These are phyloP conservation scores for Achlya flavicornis DNA, from an alignment of 2,888 invertebrate species.

Conservation along the genomic window DNA sequence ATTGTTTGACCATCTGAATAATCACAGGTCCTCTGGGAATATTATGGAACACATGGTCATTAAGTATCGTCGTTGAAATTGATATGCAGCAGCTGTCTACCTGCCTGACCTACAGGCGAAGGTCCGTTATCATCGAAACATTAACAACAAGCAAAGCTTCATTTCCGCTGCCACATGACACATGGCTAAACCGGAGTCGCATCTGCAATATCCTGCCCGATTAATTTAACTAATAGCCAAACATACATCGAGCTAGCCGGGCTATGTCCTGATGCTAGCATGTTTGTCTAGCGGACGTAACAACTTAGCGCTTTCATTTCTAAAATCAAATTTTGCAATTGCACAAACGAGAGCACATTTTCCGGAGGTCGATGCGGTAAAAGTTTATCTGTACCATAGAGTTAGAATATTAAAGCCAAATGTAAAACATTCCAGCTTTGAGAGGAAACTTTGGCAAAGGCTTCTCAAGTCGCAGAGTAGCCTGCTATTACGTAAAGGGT, in stretches of 20 bases:
- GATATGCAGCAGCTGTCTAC: slow-evolving; percentile 67
- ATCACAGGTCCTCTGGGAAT: slow-evolving; percentile 62
- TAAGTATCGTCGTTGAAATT: slow-evolving; percentile 42
- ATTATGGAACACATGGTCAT: slow-evolving; percentile 50
- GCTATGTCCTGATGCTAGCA: slow-evolving; percentile 41
- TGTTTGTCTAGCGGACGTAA: slow-evolving; percentile 15
- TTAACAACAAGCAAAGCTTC: slow-evolving; percentile 70
- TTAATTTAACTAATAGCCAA: slow-evolving; percentile 54
- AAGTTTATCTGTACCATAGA: slow-evolving; percentile 50
- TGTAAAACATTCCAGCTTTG: slow-evolving; percentile 79
- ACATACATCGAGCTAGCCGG: slow-evolving; percentile 34
- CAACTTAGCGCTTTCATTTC: slow-evolving; percentile 32
- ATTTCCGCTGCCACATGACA: slow-evolving; percentile 60
- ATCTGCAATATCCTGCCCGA: slow-evolving; percentile 69
- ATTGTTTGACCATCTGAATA: slow-evolving; percentile 62
- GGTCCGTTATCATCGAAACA: slow-evolving; percentile 62
- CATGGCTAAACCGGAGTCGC: slow-evolving; percentile 64
- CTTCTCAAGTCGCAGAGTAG: slow-evolving; percentile 68
- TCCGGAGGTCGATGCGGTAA: slow-evolving; percentile 31
- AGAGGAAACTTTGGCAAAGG: slow-evolving; percentile 74
- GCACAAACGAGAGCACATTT: slow-evolving; percentile 25
- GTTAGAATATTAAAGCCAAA: slow-evolving; percentile 68
- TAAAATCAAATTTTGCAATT: slow-evolving; percentile 18
- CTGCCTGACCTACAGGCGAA: slow-evolving; percentile 62
- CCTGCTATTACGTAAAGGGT: slow-evolving; percentile 74